These are phyloP conservation scores for Hemichromis elongatus DNA, from an alignment of 2,113 vertebrate genomes.

Conservation along the genomic window DNA sequence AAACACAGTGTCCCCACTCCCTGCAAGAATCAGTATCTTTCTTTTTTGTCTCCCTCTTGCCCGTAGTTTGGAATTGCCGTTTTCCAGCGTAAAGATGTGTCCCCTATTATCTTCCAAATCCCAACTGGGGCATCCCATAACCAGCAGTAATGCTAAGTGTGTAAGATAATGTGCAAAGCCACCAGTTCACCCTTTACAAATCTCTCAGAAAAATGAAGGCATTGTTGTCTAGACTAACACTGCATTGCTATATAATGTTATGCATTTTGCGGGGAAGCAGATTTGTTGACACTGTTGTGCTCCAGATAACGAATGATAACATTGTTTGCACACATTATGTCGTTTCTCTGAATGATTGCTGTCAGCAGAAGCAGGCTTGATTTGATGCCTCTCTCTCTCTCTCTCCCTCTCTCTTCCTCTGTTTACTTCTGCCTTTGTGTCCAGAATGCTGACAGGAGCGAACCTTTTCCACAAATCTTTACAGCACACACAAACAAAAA, in stretches of 20 bases:
- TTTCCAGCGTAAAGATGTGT: not conserved
- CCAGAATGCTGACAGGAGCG: slow-evolving; percentile 26
- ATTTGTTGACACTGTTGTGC: slow-evolving; percentile 33
- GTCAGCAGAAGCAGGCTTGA: slow-evolving; percentile 25
- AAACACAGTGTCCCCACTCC: not conserved
- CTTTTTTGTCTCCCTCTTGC: not conserved
- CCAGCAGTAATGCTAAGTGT: not conserved
- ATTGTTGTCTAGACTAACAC: slow-evolving; percentile 3
- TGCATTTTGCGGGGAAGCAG: slow-evolving; percentile 10
- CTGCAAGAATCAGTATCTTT: not conserved
- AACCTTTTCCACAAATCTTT: not conserved
- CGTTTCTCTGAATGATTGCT: slow-evolving; percentile 29
- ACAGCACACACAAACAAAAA: not conserved
- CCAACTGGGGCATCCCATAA: not conserved
- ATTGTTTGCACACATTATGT: slow-evolving; percentile 38
- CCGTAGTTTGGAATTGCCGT: not conserved
- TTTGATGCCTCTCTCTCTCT: slow-evolving; percentile 8
- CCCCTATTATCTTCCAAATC: not conserved
- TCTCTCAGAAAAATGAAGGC: not conserved
- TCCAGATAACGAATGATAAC: slow-evolving; percentile 45
- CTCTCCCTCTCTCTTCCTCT: slow-evolving; percentile 5
- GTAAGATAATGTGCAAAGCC: slow-evolving; percentile 1
- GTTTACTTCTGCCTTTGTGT: slow-evolving; percentile 44
- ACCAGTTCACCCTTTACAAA: not conserved
- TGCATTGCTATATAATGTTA: not conserved